Evolutionary conservation across 1,140 invertebrate species (phyloP), one percentile per base, ranked within the genome.

Genomic region (Tenebrio molitor): DNA sequence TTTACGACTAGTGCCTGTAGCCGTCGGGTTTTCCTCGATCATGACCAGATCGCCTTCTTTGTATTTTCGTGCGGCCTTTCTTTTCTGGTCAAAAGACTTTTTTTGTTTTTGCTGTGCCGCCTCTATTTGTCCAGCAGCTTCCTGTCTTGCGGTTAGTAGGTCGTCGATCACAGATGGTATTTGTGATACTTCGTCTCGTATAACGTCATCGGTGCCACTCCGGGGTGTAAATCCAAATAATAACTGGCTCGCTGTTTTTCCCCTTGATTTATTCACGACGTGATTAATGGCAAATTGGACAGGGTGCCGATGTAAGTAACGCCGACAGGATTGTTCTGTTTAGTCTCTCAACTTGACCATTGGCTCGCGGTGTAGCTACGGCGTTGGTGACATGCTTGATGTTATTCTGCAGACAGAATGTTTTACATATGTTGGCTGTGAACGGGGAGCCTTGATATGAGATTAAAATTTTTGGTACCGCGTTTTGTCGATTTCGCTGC

Each of bases 271-370:
- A 36, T 76, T 67, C 2, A 75, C 62, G 2, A 53, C 74, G 21
- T 53, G 74, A 71, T 79, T 79, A 15, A 81, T 53, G 2, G 65
- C 71, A 34, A 71, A 78, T 44, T 79, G 75, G 14, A 80, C 65
- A 5, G 74, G 23, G 1, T 14, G 15, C 69, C 1, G 41, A 41
- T 15, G 74, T 67, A 2, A 69, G 29, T 14, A 75, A 14, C 19
- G 58, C 53, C 10, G 63, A 33, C 14, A 74, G 19, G 3, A 80
- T 66, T 5, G 70, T 75, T 16, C 46, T 78, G 44, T n/a, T n/a
- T n/a, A n/a, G n/a, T n/a, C n/a, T n/a, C 70, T 82, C 81, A n/a
- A 79, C 74, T 73, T 81, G 79, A 0, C 77, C 80, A 50, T 82
- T 82, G 0, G 75, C 76, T 8, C 79, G 66, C 5, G 80, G 79